Evolutionary conservation across 2,113 vertebrate species (phyloP).

Genomic region (Psittacara wagleri): DNA sequence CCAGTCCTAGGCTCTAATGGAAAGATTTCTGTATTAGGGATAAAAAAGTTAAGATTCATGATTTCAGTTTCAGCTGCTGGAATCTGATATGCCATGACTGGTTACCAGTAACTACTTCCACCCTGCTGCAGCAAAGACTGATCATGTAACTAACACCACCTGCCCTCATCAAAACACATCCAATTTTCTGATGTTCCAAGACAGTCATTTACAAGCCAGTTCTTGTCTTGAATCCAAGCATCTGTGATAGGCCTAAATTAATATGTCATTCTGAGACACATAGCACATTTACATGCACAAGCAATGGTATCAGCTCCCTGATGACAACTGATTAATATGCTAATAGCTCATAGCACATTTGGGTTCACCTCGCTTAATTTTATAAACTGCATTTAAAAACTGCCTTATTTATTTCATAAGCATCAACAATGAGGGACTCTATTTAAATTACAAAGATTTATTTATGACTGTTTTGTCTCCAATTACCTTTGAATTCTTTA

Average conservation of each 20-base stretch:
- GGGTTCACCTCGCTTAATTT: background rate
- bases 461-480: background rate
- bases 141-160: background rate
- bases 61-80: background rate
- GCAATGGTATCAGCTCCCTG: background rate
- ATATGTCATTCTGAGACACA: background rate
- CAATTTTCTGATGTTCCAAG: background rate
- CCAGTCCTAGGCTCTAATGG: background rate
- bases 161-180: background rate
- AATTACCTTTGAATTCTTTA: background rate
- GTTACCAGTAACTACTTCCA: background rate
- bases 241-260: background rate
- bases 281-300: background rate
- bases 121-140: background rate
- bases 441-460: background rate
- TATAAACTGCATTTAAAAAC: background rate
- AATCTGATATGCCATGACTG: background rate
- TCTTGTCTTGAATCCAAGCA: background rate
- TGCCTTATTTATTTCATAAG: background rate
- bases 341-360: background rate
- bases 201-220: background rate
- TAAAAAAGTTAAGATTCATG: background rate
- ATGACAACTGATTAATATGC: background rate
- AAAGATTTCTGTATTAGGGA: background rate
- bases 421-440: background rate